phyloP scores from a whole-genome alignment of 1,140 invertebrate genomes.

The Drosophila nikananu region DNA sequence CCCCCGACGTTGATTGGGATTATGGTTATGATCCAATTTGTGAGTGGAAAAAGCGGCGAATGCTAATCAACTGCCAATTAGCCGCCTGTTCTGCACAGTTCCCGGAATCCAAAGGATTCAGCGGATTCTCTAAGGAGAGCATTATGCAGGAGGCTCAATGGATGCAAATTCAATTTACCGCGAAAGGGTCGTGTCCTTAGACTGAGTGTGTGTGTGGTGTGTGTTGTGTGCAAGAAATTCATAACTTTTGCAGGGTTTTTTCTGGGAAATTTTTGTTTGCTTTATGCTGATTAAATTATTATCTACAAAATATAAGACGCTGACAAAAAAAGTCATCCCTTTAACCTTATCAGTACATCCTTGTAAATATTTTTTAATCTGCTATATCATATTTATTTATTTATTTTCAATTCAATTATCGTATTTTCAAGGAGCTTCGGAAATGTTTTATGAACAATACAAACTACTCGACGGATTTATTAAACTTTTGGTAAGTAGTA shows the following conservation, averaged over 20 bases:
- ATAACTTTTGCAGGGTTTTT: conserved; percentile 5
- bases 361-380: background rate
- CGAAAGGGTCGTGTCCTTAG: conserved; percentile 3
- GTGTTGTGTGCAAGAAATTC: background rate
- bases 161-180: conserved; percentile 28
- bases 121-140: background rate
- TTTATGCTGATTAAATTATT: background rate
- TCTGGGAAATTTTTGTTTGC: conserved; percentile 1
- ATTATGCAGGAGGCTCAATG: conserved; percentile 15
- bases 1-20: conserved; percentile 51
- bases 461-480: background rate
- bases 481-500: background rate
- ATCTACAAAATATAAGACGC: conserved; percentile 6
- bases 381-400: too few relatives aligned
- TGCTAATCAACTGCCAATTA: conserved; percentile 50
- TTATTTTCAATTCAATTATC: background rate
- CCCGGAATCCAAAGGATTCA: conserved; percentile 4
- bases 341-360: background rate
- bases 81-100: conserved; percentile 15
- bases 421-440: background rate
- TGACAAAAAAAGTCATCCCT: background rate
- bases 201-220: background rate
- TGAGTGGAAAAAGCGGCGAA: conserved; percentile 22
- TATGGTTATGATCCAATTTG: conserved; percentile 52
- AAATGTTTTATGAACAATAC: background rate